These are phyloP conservation scores for Machimus rusticus DNA, from an alignment of 2,888 invertebrate species.

Conservation along the genomic window DNA sequence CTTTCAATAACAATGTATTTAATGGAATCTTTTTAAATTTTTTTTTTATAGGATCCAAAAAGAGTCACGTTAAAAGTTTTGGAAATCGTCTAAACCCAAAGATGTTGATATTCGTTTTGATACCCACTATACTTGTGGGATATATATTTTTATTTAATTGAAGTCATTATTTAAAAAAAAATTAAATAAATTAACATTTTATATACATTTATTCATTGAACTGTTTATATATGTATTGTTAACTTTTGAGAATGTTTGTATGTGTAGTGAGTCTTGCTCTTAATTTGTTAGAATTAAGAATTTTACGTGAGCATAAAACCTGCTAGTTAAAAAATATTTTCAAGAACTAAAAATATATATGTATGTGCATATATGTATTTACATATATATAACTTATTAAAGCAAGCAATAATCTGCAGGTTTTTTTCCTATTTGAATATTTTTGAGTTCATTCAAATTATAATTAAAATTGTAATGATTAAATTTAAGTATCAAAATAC, in stretches of 20 bases:
- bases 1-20: constrained; percentile 40
- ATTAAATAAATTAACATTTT: not conserved
- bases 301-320: no score
- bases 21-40: not conserved
- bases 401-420: no score
- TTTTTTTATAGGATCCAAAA: not conserved
- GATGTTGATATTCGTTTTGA: not conserved
- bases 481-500: not conserved
- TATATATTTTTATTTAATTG: not conserved
- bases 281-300: no score
- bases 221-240: not conserved
- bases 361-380: no score
- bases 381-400: no score
- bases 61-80: not conserved
- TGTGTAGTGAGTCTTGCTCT: no score
- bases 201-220: not conserved
- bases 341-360: no score
- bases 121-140: not conserved
- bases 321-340: no score
- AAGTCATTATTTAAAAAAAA: not conserved
- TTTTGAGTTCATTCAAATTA: no score
- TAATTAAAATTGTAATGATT: not conserved
- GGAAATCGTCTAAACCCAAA: not conserved
- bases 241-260: not conserved
- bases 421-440: no score